Evolutionary conservation across 2,797 vertebrate genomes (phyloP), one percentile per base, ranked within the genome.

Genomic region (Ambastaia sidthimunki): DNA sequence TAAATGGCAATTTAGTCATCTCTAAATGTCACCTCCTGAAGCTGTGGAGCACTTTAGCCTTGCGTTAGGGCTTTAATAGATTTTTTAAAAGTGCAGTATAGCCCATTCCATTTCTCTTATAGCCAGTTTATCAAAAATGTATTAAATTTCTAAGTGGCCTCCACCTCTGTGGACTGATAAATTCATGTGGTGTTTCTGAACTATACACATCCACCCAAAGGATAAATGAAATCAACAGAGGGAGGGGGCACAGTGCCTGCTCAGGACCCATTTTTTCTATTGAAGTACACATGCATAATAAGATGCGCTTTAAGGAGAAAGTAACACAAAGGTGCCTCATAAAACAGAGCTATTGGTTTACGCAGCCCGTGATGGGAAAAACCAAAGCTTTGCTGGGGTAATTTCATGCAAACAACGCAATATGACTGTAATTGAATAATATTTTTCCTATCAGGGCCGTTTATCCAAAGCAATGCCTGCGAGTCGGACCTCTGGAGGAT

Each of bases 141-240:
- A 88, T 90, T 88, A 88, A 86, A 88, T 87, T 85, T 89, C 85
- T 81, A 88, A 88, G 87, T 88, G 87, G 87, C 86, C 84, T 87
- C 88, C 85, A 82, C 84, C 84, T 83, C 84, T 76, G 76, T 52
- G 60, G 83, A 89, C 84, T 88, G 89, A 91, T 91, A 88, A 90
- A 92, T 91, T 92, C 85, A 89, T 90, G 91, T 89, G 90, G 84
- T 84, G 84, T 84, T 74, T 86, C 74, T 88, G 88, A 92, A 91
- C 87, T 88, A 89, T 88, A 87, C 85, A 74, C 85, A 82, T 89
- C 78, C 71, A 55, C 57, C 66, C 75, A 88, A 77, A 73, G 89
- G 84, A 89, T 89, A 90, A 92, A 92, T 92, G 84, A 91, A 92
- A 91, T 89, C 89, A 89, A 88, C 84, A 86, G 70, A 31, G 84